A percentile compares a stretch with the other conserved stretches of the same genome.
Conservation (phyloP, 2,797 vertebrate genomes). For the Acanthurus leucopareius region DNA sequence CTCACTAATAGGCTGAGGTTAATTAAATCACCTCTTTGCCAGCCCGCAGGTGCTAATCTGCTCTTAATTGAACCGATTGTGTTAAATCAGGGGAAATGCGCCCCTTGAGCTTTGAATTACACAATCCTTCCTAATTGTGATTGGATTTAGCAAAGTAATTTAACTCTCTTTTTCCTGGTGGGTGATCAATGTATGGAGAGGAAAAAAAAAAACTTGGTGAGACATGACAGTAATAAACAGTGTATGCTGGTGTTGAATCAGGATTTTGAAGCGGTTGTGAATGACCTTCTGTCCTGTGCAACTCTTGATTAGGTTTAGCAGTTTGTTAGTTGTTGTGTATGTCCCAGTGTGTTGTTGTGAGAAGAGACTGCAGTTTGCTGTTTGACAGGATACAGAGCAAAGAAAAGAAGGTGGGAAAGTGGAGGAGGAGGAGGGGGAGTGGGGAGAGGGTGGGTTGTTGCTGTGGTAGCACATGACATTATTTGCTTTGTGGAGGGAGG, state of each 20-base stretch:
- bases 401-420: neutral
- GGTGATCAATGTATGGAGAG: slow-evolving; percentile 21
- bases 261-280: neutral
- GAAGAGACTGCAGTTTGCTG: slow-evolving; percentile 11
- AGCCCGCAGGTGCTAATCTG: slow-evolving; percentile 83
- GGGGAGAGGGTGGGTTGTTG: neutral
- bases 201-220: neutral
- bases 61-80: slow-evolving; percentile 82
- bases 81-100: slow-evolving; percentile 75
- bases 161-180: slow-evolving; percentile 61
- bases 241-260: neutral
- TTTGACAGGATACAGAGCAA: slow-evolving; percentile 29
- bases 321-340: slow-evolving; percentile 21
- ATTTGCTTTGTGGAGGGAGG: slow-evolving; percentile 72
- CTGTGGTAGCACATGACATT: slow-evolving; percentile 64
- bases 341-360: slow-evolving; percentile 13
- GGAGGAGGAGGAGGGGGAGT: neutral
- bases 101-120: slow-evolving; percentile 79
- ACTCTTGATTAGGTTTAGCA: slow-evolving; percentile 8
- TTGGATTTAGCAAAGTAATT: slow-evolving; percentile 77
- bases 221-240: neutral
- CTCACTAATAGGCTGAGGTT: slow-evolving; percentile 76
- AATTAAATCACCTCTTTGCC: slow-evolving; percentile 83
- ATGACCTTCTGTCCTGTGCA: slow-evolving; percentile 9
- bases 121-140: slow-evolving; percentile 77